These are phyloP conservation scores for Melanotaenia duboulayi DNA, from an alignment of 2,113 vertebrate genomes.

Conservation along the genomic window DNA sequence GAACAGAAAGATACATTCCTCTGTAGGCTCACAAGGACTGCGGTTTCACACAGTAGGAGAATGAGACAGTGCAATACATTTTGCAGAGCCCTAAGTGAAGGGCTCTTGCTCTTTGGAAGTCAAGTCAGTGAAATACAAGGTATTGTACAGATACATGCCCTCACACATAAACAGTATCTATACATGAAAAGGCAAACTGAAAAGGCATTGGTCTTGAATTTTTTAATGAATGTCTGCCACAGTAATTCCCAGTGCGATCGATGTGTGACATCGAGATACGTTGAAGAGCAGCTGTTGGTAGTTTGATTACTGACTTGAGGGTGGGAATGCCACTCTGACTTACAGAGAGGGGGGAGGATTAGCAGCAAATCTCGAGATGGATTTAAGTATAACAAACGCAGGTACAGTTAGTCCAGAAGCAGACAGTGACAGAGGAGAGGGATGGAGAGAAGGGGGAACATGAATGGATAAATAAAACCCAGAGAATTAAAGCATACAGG, in stretches of 20 bases:
- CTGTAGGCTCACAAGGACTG: constrained; percentile 46
- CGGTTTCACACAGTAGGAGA: constrained; percentile 61
- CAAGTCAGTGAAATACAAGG: constrained; percentile 75
- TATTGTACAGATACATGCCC: constrained; percentile 59
- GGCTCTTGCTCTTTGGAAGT: constrained; percentile 78
- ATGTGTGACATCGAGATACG: constrained; percentile 41
- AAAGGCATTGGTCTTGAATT: constrained; percentile 47
- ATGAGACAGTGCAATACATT: constrained; percentile 68
- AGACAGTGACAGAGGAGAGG: constrained; percentile 39
- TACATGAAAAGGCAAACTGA: constrained; percentile 66
- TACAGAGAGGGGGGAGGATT: constrained; percentile 23
- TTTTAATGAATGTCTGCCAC: constrained; percentile 57
- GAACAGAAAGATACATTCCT: constrained; percentile 48
- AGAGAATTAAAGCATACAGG: constrained; percentile 19
- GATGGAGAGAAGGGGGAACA: constrained; percentile 7
- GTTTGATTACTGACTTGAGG: constrained; percentile 47
- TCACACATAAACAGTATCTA: constrained; percentile 52
- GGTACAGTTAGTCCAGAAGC: constrained; percentile 59
- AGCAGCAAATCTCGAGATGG: constrained; percentile 49
- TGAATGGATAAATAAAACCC: constrained; percentile 4
- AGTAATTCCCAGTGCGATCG: constrained; percentile 50
- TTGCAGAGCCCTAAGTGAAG: constrained; percentile 63
- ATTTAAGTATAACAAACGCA: constrained; percentile 50
- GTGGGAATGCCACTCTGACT: constrained; percentile 55
- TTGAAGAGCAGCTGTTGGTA: constrained; percentile 53